phyloP scores from a whole-genome alignment of 1,140 invertebrate species.

The Himalopsyche phryganea region DNA sequence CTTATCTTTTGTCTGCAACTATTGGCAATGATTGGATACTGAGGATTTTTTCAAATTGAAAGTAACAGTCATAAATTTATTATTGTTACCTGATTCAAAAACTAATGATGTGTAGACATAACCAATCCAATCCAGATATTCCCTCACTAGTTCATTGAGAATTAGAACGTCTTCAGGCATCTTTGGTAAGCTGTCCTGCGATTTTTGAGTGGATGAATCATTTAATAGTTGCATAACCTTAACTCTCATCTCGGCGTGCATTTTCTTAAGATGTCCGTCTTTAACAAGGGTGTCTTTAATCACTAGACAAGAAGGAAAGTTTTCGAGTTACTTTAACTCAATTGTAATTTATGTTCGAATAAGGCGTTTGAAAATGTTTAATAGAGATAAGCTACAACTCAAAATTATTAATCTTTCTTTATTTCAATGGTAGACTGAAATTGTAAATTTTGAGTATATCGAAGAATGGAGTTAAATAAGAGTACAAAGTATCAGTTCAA shows the following conservation, averaged over 20 bases:
- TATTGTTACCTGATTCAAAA: constrained; percentile 46
- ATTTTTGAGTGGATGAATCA: background rate
- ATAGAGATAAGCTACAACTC: no score
- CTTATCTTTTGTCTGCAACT: no score
- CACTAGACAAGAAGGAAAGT: constrained; percentile 2
- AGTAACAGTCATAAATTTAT: no score
- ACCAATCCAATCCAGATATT: constrained; percentile 52
- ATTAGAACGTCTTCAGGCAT: constrained; percentile 41
- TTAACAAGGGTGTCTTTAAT: background rate
- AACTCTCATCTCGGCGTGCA: background rate
- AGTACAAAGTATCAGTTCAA: no score
- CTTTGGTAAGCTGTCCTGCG: constrained; percentile 33
- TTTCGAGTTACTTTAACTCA: constrained; percentile 36
- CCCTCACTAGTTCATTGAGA: constrained; percentile 48
- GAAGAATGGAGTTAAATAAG: no score
- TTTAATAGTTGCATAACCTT: background rate
- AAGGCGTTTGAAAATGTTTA: no score
- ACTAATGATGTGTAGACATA: constrained; percentile 47
- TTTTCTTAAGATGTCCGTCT: background rate
- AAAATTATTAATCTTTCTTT: no score
- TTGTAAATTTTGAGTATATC: no score
- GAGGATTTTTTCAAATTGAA: no score
- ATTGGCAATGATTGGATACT: no score
- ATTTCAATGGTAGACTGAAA: no score
- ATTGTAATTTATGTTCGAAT: no score